A percentile compares a stretch with the other conserved stretches of the same genome.
Evolutionary conservation across 2,113 vertebrate species (phyloP).

Genomic region (Hyla sarda): DNA sequence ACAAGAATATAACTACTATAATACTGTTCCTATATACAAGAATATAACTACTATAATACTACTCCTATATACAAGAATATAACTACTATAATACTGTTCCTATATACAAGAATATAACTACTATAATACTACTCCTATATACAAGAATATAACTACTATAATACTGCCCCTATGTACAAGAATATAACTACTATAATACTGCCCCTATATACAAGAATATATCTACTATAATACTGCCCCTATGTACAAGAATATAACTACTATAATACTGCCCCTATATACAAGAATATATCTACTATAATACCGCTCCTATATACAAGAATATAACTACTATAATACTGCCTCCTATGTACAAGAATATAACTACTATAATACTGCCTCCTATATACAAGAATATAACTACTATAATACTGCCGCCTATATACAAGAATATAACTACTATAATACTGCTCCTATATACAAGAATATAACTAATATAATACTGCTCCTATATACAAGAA

Average conservation of each 20-base stretch:
- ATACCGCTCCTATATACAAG: neutral
- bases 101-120: no score
- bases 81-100: slow-evolving; percentile 10
- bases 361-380: slow-evolving; percentile 6
- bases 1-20: slow-evolving; percentile 13
- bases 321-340: slow-evolving; percentile 13
- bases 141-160: slow-evolving; percentile 13
- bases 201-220: no score
- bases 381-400: neutral
- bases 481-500: neutral
- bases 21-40: no score
- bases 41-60: slow-evolving; percentile 15
- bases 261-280: slow-evolving; percentile 6
- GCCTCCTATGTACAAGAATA: neutral
- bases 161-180: no score
- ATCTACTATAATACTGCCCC: slow-evolving; percentile 2
- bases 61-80: no score
- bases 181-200: slow-evolving; percentile 15
- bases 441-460: neutral
- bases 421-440: neutral
- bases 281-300: no score
- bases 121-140: neutral
- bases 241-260: no score
- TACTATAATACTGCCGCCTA: no score
- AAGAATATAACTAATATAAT: slow-evolving; percentile 14